Evolutionary conservation across 2,113 vertebrate species (phyloP).

Genomic region (Malaclemys terrapin): DNA sequence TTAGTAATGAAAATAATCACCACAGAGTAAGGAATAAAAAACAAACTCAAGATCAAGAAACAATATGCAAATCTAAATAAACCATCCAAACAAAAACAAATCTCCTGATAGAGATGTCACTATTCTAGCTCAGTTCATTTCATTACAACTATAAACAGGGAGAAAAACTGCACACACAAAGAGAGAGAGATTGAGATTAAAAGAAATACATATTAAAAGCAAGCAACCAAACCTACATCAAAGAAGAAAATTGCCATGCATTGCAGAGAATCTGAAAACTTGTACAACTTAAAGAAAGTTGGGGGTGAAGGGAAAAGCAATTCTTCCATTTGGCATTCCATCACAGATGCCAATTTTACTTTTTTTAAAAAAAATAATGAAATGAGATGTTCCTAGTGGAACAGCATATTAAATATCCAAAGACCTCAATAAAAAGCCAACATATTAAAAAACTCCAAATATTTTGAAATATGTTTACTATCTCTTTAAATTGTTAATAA

Average conservation of each 20-base stretch:
- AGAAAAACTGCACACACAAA: background rate
- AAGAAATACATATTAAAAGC: background rate
- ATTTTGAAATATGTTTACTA: background rate
- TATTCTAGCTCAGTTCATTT: background rate
- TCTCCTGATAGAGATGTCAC: background rate
- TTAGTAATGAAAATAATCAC: background rate
- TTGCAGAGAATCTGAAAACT: background rate
- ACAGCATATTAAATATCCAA: background rate
- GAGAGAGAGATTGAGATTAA: background rate
- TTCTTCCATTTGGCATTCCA: background rate
- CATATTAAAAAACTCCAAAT: no score
- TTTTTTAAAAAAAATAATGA: background rate
- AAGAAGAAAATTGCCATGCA: background rate
- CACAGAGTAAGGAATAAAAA: background rate
- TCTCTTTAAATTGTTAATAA: background rate
- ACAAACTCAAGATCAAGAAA: background rate
- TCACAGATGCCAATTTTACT: background rate
- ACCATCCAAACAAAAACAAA: background rate
- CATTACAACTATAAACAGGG: background rate
- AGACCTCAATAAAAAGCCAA: background rate
- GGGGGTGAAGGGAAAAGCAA: background rate
- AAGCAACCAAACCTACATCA: background rate
- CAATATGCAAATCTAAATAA: background rate
- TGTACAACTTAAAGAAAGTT: background rate
- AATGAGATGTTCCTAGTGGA: fast-evolving